A percentile compares a stretch with the other conserved stretches of the same genome.
Evolutionary conservation across 2,797 vertebrate genomes (phyloP).

Genomic region (Lemur catta): DNA sequence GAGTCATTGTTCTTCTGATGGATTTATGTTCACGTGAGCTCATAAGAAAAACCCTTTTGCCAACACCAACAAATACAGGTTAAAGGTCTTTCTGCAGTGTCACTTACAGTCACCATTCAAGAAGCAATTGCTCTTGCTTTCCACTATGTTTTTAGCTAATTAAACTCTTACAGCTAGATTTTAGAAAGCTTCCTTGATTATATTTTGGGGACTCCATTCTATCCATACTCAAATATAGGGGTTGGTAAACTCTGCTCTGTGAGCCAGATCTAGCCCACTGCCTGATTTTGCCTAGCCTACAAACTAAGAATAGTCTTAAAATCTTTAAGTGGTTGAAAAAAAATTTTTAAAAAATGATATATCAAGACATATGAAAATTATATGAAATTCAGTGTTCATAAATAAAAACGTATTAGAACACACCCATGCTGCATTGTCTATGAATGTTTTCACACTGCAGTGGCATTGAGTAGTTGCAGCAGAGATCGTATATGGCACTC

Average conservation of each 20-base stretch:
- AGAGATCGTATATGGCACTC: neutral
- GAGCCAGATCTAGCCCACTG: neutral
- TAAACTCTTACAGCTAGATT: neutral
- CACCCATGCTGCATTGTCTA: neutral
- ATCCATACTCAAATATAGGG: neutral
- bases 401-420: neutral
- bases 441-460: neutral
- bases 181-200: neutral
- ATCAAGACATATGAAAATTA: constrained; percentile 10
- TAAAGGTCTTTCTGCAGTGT: neutral
- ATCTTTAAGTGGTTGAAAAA: neutral
- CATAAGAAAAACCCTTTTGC: neutral
- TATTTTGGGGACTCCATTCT: neutral
- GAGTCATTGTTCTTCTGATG: neutral
- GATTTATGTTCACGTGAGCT: neutral
- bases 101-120: neutral
- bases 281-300: neutral
- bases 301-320: neutral
- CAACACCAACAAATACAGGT: neutral
- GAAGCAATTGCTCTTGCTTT: neutral
- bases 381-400: neutral
- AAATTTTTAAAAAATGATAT: neutral
- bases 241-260: neutral
- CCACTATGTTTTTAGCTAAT: neutral
- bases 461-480: neutral